Evolutionary conservation across 2,113 vertebrate genomes (phyloP).

Genomic region (Antennarius striatus): DNA sequence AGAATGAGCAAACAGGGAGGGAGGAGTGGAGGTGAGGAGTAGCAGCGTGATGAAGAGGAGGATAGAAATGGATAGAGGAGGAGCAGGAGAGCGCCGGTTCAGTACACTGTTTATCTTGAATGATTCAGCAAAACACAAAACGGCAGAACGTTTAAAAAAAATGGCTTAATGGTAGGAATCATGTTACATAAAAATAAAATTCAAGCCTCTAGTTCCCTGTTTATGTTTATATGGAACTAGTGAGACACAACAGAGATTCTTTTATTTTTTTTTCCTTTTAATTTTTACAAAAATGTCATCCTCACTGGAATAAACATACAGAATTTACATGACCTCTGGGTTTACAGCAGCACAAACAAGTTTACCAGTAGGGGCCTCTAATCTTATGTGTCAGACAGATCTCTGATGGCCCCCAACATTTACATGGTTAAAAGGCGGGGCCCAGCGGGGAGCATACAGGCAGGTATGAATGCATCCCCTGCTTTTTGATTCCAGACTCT

Average conservation of each 20-base stretch:
- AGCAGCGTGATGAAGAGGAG: conserved; percentile 11
- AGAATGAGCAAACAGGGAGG: background rate
- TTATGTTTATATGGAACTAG: conserved; percentile 38
- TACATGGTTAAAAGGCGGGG: conserved; percentile 42
- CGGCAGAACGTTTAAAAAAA: conserved; percentile 10
- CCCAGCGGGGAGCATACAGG: conserved; percentile 35
- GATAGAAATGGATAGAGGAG: conserved; percentile 13
- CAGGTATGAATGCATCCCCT: conserved; percentile 27
- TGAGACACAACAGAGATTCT: conserved; percentile 45
- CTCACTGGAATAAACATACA: conserved; percentile 72
- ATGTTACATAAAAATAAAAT: conserved; percentile 55
- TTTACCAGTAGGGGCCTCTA: conserved; percentile 67
- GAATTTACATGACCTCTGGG: conserved; percentile 74
- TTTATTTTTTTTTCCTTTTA: background rate
- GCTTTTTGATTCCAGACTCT: conserved; percentile 27
- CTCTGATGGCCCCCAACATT: conserved; percentile 39
- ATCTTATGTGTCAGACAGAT: conserved; percentile 63
- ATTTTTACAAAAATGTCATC: conserved; percentile 55
- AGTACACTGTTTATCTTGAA: conserved; percentile 60
- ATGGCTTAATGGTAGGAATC: conserved; percentile 38
- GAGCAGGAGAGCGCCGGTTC: conserved; percentile 30
- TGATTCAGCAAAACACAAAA: conserved; percentile 63
- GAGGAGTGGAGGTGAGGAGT: background rate
- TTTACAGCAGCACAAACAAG: conserved; percentile 73
- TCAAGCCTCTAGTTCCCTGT: conserved; percentile 42